Base-by-base conservation (phyloP, 2,113 vertebrate species). In the Morone chrysops region DNA sequence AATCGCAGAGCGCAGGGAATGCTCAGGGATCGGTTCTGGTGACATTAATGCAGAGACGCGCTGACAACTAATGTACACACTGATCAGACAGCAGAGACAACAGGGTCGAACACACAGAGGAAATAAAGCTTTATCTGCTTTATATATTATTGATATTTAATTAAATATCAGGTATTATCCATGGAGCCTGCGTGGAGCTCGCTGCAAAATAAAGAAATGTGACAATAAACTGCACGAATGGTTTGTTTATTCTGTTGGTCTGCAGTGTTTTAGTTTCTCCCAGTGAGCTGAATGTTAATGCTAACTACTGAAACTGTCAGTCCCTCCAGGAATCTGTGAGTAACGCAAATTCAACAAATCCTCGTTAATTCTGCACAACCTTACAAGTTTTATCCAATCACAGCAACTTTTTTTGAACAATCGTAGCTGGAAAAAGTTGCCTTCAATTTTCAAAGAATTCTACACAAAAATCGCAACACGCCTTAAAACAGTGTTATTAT, bases 21-120 rank as follows among this genome's bases (percentile, higher is more conserved):
- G 87, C 78, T 22, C 88, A 6, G 90, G 89, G 83, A 92, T 85
- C 80, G 73, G 89, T 74, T 66, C 76, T 38, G 68, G 84, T 78
- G 90, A 81, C 90, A 87, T 86, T 83, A 75, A 84, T 22, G 68
- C 81, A 65, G 61, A 70, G 87, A 87, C 22, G 36, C 13, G 81
- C 66, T 43, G 82, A 87, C 77, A 54, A 50, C 80, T 70, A 60
- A 78, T 74, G 70, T 65, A 80, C 82, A 73, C 75, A 74, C 59
- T 20, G 86, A 80, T 65, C 31, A 70, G 41, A 79, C 74, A 16
- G 45, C 54, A 0, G 62, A 79, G 65, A 83, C 82, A 41, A 69
- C 71, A 7, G 59, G 67, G 69, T 79, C 68, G 16, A 83, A 56
- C 69, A 81, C 73, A 43, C 80, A 2, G 56, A 87, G 85, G 78